Conservation (phyloP, 2,888 invertebrate species). For the Nomada fabriciana region DNA sequence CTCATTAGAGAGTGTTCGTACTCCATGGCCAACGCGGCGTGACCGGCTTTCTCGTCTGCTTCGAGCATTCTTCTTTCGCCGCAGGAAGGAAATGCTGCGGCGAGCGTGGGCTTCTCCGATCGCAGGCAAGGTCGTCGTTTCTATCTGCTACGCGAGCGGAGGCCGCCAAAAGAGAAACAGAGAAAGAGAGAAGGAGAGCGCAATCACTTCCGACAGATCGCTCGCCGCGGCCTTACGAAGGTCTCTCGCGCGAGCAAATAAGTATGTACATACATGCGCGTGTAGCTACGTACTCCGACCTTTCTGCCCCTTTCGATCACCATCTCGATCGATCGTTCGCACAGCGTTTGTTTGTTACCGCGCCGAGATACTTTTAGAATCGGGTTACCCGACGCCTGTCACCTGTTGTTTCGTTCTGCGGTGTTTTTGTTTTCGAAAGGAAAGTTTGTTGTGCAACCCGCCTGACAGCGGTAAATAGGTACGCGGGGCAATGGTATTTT, state of each 20-base stretch:
- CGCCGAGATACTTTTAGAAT: neutral
- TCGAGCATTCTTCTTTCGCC: constrained; percentile 78
- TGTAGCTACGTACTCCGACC: constrained; percentile 1
- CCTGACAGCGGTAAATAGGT: neutral
- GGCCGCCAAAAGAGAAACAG: neutral
- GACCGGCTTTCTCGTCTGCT: constrained; percentile 84
- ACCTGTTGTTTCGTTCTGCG: neutral
- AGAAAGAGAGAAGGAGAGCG: constrained; percentile 11
- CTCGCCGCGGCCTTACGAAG: constrained; percentile 56
- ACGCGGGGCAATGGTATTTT: neutral
- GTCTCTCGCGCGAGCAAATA: constrained; percentile 35
- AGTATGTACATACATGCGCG: too few species aligned
- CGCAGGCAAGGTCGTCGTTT: constrained; percentile 82
- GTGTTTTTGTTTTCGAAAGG: neutral
- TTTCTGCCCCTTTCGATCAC: neutral
- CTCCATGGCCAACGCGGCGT: constrained; percentile 83
- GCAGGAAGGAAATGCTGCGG: constrained; percentile 77
- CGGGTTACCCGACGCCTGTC: neutral
- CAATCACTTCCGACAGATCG: constrained; percentile 35
- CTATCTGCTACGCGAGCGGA: constrained; percentile 28
- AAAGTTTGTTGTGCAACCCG: neutral
- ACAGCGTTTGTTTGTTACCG: neutral
- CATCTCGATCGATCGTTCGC: constrained; percentile 1
- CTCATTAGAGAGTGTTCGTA: constrained; percentile 84
- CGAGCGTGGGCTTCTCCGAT: constrained; percentile 73